Evolutionary conservation across 2,888 invertebrate species (phyloP), one percentile per base, ranked within the genome.

Genomic region (Achlya flavicornis): DNA sequence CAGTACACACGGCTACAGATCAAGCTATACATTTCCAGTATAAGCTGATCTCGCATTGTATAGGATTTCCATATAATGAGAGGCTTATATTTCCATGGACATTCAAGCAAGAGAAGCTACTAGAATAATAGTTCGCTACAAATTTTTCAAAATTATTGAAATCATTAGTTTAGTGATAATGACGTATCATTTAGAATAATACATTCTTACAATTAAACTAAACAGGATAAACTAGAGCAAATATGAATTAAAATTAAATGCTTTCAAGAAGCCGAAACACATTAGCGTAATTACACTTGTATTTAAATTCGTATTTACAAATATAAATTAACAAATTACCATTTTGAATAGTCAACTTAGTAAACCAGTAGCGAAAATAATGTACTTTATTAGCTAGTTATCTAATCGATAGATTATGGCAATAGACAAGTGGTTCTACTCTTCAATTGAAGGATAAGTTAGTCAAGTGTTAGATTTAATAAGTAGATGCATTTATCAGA

Each of bases 301-400:
- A 38, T n/a, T 60, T 43, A 60, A 41, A 41, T 60, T 60, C 53
- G n/a, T 41, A 60, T 41, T 60, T 60, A 43, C 16, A 41, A 38
- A 41, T 60, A 41, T 60, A 60, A 60, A 41, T 41, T 19, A 60
- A 41, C 26, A 8, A n/a, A n/a, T n/a, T n/a, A n/a, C 53, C 53
- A 53, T 8, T 48, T 48, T 48, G 16, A 16, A 48, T n/a, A 41
- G 41, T 41, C 10, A 59, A 58, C 12, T 12, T 11, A 69, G 66
- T 77, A 73, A 79, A 81, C 77, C 79, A 77, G 81, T 78, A 78
- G 79, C 79, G 62, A 74, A 73, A 66, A 41, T 75, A n/a, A 70
- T 69, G 58, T 69, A 68, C 64, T n/a, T n/a, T 72, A 72, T 74
- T 74, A 72, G 63, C 68, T 75, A 81, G 84, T 85, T 78, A 86